A percentile compares a stretch with the other conserved stretches of the same genome.
Conservation (phyloP, 1,140 invertebrate species). For the Batillaria attramentaria region DNA sequence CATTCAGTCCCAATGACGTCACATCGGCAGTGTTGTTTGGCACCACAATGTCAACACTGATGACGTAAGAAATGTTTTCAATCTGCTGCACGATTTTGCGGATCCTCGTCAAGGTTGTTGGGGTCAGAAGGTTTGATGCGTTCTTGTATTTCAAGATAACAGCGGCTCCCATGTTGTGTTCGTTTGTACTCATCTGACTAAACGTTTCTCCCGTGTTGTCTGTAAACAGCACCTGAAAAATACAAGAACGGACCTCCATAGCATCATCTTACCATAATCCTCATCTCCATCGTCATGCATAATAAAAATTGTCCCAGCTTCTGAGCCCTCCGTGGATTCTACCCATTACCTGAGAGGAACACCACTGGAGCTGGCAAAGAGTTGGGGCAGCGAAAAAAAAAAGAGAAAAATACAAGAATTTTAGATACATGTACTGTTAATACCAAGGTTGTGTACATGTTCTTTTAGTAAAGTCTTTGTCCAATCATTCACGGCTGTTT, state of each 20-base stretch:
- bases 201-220: slow-evolving; percentile 4
- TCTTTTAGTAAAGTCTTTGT: too few relatives aligned
- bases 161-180: background rate
- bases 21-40: background rate
- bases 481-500: too few relatives aligned
- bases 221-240: background rate
- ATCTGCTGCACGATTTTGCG: background rate
- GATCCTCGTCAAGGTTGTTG: background rate
- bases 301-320: too few relatives aligned
- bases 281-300: too few relatives aligned
- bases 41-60: background rate
- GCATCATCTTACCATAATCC: too few relatives aligned
- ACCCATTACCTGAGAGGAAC: too few relatives aligned
- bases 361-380: too few relatives aligned
- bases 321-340: too few relatives aligned
- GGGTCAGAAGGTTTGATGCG: background rate
- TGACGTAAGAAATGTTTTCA: background rate
- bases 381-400: too few relatives aligned
- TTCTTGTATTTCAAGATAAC: background rate
- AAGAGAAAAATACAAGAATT: too few relatives aligned
- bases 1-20: background rate
- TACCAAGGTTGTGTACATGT: too few relatives aligned
- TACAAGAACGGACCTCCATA: background rate
- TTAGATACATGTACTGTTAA: too few relatives aligned
- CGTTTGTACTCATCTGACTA: slow-evolving; percentile 3